Base-by-base conservation (phyloP, 2,888 invertebrate genomes). In the Celastrina argiolus region DNA sequence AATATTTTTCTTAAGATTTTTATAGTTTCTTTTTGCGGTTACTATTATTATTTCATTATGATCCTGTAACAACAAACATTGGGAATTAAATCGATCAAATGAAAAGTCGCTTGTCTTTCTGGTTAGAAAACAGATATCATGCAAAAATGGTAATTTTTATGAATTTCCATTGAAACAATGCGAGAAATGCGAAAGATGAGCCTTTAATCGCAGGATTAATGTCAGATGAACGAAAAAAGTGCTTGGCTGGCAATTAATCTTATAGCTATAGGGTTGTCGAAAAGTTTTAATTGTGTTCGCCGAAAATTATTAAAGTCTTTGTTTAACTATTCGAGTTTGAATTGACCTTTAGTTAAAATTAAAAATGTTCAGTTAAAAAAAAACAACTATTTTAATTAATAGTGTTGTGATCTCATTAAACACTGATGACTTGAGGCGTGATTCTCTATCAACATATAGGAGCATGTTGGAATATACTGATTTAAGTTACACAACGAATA, bases 131-230 rank as follows among this genome's bases (percentile, higher is more conserved):
- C 51, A 51, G 51, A 51, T 51, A 51, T 51, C 51, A 22, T 51
- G 51, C 51, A 51, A 51, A 51, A 51, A 26, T 14, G 41, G 22
- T 51, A 51, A 51, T 51, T 51, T 45, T 51, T 26, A 26, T 51
- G 51, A 51, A 51, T 51, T 26, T 14, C 22, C 51, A 51, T 51
- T 51, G 51, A 51, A 26, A 12, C 22, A 26, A 22, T 51, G 51
- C 22, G 22, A 14, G 51, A 51, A 51, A 51, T 14, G 22, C 51
- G 22, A 51, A 26, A 51, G 51, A 51, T 51, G 51, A 51, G 51
- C 51, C 51, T 51, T 22, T 51, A 51, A 51, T 51, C 51, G 51
- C 51, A 51, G 51, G 51, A 51, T 51, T 51, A 51, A 51, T 51
- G 51, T 51, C 51, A 51, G 51, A 51, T 51, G 51, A 51, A 51